A percentile compares a stretch with the other conserved stretches of the same genome.
phyloP scores from a whole-genome alignment of 2,797 vertebrate genomes.

The Harpagifer antarcticus region DNA sequence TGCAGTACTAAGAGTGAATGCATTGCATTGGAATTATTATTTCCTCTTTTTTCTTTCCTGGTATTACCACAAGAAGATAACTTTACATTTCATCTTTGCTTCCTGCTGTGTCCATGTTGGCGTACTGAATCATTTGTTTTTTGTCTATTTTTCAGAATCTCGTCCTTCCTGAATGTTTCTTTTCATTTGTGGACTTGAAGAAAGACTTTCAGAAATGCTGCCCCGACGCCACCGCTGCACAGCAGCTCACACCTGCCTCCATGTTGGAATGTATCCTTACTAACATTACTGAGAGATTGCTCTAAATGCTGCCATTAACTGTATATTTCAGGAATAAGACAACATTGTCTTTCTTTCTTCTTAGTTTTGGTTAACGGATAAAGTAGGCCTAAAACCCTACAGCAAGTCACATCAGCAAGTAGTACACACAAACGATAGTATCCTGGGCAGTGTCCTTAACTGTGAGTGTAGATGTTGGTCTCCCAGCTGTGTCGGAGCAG shows the following conservation, averaged over 20 bases:
- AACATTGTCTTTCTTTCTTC: neutral
- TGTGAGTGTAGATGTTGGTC: conserved; percentile 85
- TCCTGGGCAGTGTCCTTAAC: conserved; percentile 69
- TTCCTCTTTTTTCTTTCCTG: conserved; percentile 1
- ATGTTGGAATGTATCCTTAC: conserved; percentile 95
- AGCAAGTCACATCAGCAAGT: neutral
- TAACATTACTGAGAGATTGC: neutral
- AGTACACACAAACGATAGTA: neutral
- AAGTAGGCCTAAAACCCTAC: neutral
- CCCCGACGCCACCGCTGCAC: conserved; percentile 83
- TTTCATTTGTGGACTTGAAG: conserved; percentile 93
- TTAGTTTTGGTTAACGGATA: neutral
- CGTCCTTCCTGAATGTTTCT: conserved; percentile 93
- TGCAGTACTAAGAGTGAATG: neutral
- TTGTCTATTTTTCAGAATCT: conserved; percentile 86
- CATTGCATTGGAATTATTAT: neutral
- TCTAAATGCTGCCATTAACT: neutral
- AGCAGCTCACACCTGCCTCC: conserved; percentile 88
- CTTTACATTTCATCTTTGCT: neutral
- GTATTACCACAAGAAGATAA: neutral
- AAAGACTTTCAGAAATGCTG: conserved; percentile 94
- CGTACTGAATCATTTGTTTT: conserved; percentile 13
- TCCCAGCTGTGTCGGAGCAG: conserved; percentile 88
- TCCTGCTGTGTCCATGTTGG: neutral
- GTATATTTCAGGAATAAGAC: conserved; percentile 33